These are phyloP conservation scores for Leucoraja erinaceus DNA, from an alignment of 2,113 vertebrate genomes.

Conservation along the genomic window DNA sequence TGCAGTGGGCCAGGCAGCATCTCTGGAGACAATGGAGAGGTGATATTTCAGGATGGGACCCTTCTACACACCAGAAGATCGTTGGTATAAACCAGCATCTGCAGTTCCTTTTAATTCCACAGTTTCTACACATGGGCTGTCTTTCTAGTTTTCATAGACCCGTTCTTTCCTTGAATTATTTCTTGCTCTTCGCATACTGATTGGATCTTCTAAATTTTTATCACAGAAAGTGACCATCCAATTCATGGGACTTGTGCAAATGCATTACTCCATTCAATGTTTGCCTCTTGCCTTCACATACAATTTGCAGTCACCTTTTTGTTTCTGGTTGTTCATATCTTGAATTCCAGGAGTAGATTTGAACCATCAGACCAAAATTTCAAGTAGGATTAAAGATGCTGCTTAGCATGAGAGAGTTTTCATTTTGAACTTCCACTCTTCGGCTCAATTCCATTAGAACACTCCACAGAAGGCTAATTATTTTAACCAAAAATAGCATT, in stretches of 20 bases:
- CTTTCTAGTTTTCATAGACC: no score
- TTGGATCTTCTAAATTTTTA: background rate
- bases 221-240: background rate
- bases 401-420: background rate
- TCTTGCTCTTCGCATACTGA: no score
- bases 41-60: no score
- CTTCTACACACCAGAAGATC: no score
- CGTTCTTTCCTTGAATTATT: no score
- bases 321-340: no score
- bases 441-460: background rate
- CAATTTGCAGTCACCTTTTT: background rate
- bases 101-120: no score
- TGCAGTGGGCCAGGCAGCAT: no score
- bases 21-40: no score
- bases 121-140: no score
- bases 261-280: background rate
- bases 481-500: background rate
- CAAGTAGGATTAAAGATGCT: background rate
- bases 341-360: background rate
- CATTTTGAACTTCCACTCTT: background rate
- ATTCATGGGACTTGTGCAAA: background rate
- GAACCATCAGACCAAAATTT: background rate
- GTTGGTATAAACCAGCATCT: no score
- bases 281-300: background rate
- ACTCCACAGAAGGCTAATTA: slow-evolving; percentile 14